phyloP scores from a whole-genome alignment of 2,113 vertebrate species.

The Esox niger region DNA sequence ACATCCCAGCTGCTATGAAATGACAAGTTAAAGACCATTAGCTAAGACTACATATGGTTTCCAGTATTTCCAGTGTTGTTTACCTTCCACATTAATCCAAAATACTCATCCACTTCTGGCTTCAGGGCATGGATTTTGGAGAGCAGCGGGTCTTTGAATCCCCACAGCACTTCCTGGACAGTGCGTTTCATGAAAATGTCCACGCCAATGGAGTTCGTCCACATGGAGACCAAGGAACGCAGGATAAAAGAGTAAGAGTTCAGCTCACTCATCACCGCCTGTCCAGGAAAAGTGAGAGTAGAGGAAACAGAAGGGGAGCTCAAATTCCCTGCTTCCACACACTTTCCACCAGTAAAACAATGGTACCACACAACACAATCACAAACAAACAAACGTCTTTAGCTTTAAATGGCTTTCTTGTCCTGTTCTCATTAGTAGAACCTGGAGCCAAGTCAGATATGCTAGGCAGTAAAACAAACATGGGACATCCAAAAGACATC shows the following conservation, averaged over 20 bases:
- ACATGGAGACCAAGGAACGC: constrained; percentile 57
- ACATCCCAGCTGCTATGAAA: no score
- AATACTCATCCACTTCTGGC: constrained; percentile 75
- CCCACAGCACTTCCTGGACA: constrained; percentile 88
- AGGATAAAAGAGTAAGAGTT: constrained; percentile 65
- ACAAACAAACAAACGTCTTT: neutral
- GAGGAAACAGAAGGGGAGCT: neutral
- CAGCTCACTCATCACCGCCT: constrained; percentile 84
- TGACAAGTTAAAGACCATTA: no score
- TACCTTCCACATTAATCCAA: constrained; percentile 92
- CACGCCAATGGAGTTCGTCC: constrained; percentile 58
- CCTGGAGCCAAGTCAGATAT: neutral
- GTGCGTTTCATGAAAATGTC: constrained; percentile 79
- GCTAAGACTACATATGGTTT: neutral
- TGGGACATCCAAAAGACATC: no score
- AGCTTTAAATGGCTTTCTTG: neutral
- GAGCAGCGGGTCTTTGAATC: constrained; percentile 88
- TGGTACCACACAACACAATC: neutral
- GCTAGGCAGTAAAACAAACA: neutral
- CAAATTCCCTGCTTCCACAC: neutral
- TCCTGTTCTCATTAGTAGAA: neutral
- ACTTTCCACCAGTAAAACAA: neutral
- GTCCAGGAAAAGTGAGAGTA: neutral
- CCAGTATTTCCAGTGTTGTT: constrained; percentile 12
- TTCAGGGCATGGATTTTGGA: constrained; percentile 71